Base-by-base conservation (phyloP, 2,797 vertebrate species). In the Acestrorhynchus altus region DNA sequence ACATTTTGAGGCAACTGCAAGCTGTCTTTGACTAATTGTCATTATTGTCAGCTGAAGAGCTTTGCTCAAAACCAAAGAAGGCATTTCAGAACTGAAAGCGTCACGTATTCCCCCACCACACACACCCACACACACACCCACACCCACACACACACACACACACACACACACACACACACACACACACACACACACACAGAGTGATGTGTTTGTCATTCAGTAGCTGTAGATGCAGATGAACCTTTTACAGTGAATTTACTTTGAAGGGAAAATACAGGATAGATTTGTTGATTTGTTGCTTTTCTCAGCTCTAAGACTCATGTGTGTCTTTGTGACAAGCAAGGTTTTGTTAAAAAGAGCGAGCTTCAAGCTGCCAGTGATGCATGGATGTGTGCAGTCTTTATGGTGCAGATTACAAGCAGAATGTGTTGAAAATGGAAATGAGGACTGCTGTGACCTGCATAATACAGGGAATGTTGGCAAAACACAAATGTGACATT, bases 371-470 rank as follows among this genome's bases (percentile, higher is more conserved):
- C 57, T 47, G 6, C 24, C 42, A n/a, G 4, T 8, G 28, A 35
- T 46, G 20, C 56, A 26, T 18, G 26, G 18, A 28, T 49, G 20
- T 15, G 1, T 35, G 26, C 12, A 68, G 56, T 24, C 54, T 56
- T 66, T 78, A 72, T 72, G 47, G 51, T 42, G 67, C 72, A 75
- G 60, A 60, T 51, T 75, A 67, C 52, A 26, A 52, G 66, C 18
- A 47, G 20, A 59, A 31, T 76, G 72, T 70, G 49, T 40, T 44
- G 74, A 42, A 76, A 79, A 81, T 77, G 74, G 57, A 77, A 79
- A 81, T 79, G 61, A 77, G 54, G 77, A 71, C 74, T 72, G 70
- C 52, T 63, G 51, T 76, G 77, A 76, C 69, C 75, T 74, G 80
- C 40, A 74, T 49, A 61, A 75, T 61, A 26, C 31, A 46, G 65